Conservation (phyloP, 1,140 invertebrate species). For the fruit fly (Drosophila melanogaster) region DNA sequence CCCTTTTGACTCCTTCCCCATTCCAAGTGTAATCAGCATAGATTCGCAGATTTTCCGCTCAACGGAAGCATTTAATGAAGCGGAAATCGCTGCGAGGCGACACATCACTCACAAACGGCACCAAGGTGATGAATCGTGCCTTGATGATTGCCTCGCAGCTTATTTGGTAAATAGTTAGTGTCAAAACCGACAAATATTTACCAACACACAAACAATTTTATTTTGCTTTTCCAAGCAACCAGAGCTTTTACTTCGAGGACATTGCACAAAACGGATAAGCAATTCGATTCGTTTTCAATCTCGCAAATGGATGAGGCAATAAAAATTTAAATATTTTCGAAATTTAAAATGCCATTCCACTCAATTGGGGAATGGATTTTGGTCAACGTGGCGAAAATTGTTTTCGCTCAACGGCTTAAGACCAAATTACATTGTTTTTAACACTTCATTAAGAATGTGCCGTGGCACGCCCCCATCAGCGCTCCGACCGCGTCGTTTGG, state of each 20-base stretch:
- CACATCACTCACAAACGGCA: constrained; percentile 39
- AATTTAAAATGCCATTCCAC: constrained; percentile 68
- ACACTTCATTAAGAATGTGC: constrained; percentile 78
- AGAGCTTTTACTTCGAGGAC: background rate
- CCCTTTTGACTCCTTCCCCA: constrained; percentile 34
- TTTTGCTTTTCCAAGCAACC: constrained; percentile 27
- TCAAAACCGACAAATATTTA: constrained; percentile 74
- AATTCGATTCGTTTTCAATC: constrained; percentile 61
- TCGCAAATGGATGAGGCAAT: constrained; percentile 67
- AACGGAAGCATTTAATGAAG: constrained; percentile 78
- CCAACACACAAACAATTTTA: constrained; percentile 63
- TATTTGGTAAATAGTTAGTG: constrained; percentile 68
- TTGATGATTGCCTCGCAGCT: constrained; percentile 42
- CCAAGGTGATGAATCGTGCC: constrained; percentile 31
- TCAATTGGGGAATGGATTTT: constrained; percentile 32
- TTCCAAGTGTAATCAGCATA: constrained; percentile 56
- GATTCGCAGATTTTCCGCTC: constrained; percentile 67
- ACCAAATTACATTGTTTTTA: constrained; percentile 81
- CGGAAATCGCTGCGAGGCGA: constrained; percentile 64
- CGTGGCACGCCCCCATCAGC: background rate
- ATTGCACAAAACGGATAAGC: constrained; percentile 30
- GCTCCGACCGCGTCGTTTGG: constrained; percentile 2
- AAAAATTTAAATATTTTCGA: constrained; percentile 81
- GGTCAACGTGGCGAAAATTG: constrained; percentile 43
- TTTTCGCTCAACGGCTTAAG: constrained; percentile 64